Conservation (phyloP, 2,113 vertebrate species). For the Ailurus styani region DNA sequence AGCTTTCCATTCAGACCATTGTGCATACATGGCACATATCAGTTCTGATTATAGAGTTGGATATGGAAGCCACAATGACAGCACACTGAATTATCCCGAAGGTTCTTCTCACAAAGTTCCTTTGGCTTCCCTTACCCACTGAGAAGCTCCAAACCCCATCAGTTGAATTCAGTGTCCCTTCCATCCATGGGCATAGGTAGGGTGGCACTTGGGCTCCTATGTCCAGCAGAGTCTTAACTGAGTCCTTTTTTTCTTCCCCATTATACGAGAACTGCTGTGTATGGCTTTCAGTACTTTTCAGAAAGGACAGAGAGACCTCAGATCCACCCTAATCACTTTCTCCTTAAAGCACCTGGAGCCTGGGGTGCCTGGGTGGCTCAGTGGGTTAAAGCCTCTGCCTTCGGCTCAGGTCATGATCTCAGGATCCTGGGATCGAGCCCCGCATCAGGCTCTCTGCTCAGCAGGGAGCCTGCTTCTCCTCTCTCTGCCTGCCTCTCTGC, state of each 20-base stretch:
- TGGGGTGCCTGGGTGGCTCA: no score
- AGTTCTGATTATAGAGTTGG: neutral
- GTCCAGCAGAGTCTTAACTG: neutral
- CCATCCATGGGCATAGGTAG: neutral
- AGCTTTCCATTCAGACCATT: neutral
- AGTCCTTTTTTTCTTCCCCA: neutral
- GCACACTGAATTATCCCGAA: neutral
- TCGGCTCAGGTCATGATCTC: no score
- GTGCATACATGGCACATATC: neutral
- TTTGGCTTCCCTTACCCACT: neutral
- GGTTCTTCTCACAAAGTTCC: neutral
- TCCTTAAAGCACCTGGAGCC: neutral
- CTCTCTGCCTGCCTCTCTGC: no score
- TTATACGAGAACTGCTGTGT: neutral
- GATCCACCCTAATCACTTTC: neutral
- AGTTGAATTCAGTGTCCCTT: neutral
- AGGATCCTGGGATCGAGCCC: no score
- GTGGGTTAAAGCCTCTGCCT: no score
- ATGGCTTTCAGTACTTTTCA: neutral
- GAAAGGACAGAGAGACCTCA: neutral
- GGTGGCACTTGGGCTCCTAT: neutral
- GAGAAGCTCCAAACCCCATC: neutral
- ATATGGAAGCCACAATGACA: neutral
- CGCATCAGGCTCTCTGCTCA: no score
- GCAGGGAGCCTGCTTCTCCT: no score